These are phyloP conservation scores for Pseudomugil tenellus DNA, from an alignment of 2,797 vertebrate genomes.

Conservation along the genomic window DNA sequence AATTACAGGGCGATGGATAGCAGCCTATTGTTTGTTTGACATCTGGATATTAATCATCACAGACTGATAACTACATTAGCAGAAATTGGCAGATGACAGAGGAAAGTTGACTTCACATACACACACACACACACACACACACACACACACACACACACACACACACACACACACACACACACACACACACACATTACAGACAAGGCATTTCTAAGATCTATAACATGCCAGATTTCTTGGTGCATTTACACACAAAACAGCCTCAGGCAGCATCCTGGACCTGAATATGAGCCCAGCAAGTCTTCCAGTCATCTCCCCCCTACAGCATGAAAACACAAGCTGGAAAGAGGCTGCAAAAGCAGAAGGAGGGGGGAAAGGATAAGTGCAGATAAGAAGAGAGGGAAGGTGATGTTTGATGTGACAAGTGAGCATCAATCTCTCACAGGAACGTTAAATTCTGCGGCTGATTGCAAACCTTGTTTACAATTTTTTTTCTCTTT, in stretches of 20 bases:
- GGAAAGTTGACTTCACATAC: constrained; percentile 23
- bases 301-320: constrained; percentile 35
- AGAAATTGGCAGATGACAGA: constrained; percentile 27
- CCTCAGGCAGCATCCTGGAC: constrained; percentile 46
- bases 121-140: constrained; percentile 9
- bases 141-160: constrained; percentile 7
- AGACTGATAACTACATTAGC: constrained; percentile 21
- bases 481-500: constrained; percentile 51
- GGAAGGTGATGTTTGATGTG: constrained; percentile 56
- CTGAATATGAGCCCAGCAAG: constrained; percentile 40
- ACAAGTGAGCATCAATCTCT: constrained; percentile 66
- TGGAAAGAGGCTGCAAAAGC: constrained; percentile 38
- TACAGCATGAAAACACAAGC: constrained; percentile 55
- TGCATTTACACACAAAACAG: constrained; percentile 47
- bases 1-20: constrained; percentile 17
- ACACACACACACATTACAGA: constrained; percentile 5
- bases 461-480: constrained; percentile 46
- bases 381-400: constrained; percentile 32
- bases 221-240: constrained; percentile 15
- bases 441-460: constrained; percentile 61
- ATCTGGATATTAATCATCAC: constrained; percentile 36
- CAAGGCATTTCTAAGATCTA: constrained; percentile 6
- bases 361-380: constrained; percentile 12
- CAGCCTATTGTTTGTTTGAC: constrained; percentile 27
- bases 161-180: constrained; percentile 9